phyloP scores from a whole-genome alignment of 2,113 vertebrate genomes.

The Geococcyx californianus region DNA sequence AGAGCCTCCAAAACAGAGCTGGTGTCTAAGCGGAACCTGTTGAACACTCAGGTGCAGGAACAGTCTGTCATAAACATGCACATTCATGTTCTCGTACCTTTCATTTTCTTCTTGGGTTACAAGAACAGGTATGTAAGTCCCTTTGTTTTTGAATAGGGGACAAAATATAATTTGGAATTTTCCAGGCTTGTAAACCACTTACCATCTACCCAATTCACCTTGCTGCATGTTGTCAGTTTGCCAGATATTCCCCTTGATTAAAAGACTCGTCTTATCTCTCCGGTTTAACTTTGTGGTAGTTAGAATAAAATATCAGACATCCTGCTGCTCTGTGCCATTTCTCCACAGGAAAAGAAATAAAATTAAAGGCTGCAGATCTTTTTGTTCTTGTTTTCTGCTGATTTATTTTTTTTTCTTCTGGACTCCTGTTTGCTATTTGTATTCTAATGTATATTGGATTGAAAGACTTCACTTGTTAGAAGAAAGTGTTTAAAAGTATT shows the following conservation, averaged over 20 bases:
- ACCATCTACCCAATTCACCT: background rate
- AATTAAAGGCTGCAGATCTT: background rate
- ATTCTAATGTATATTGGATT: background rate
- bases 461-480: background rate
- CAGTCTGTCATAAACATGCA: background rate
- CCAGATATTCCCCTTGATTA: background rate
- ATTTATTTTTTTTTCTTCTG: background rate
- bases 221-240: background rate
- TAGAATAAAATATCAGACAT: background rate
- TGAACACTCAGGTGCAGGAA: background rate
- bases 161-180: background rate
- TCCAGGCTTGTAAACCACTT: background rate
- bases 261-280: background rate
- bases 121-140: background rate
- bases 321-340: background rate
- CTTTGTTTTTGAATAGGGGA: background rate
- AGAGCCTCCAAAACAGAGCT: background rate
- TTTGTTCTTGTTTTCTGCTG: background rate
- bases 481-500: background rate
- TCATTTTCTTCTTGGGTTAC: background rate
- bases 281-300: background rate
- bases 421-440: background rate
- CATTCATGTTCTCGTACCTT: background rate
- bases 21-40: background rate
- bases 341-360: background rate